phyloP scores from a whole-genome alignment of 1,140 invertebrate genomes.

The Parapsyche elsis region DNA sequence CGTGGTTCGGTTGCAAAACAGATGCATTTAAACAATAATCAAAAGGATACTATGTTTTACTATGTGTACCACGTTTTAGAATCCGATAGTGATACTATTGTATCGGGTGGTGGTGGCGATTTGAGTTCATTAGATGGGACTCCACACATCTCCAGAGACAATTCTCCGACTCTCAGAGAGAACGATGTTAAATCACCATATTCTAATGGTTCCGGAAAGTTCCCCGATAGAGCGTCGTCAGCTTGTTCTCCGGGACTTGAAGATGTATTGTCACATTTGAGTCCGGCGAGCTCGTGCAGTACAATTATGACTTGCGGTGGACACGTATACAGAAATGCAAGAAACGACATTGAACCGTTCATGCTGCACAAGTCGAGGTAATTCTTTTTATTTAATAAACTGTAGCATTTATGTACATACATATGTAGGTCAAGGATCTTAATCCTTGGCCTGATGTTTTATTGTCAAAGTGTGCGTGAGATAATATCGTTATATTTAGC shows the following conservation, averaged over 20 bases:
- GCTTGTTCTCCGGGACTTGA: constrained; percentile 53
- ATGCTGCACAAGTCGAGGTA: constrained; percentile 50
- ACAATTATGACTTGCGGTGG: constrained; percentile 65
- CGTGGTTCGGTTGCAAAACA: neutral
- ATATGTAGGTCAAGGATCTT: too few species aligned
- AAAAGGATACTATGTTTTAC: neutral
- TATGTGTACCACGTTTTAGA: constrained; percentile 40
- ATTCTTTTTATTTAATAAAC: constrained; percentile 12
- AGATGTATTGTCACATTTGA: constrained; percentile 59
- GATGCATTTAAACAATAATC: too few species aligned
- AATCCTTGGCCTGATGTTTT: too few species aligned
- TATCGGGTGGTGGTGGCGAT: constrained; percentile 64
- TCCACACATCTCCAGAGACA: constrained; percentile 48
- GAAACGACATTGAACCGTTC: constrained; percentile 49
- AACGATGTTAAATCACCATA: constrained; percentile 55
- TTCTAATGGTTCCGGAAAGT: constrained; percentile 58
- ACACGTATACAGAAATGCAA: constrained; percentile 58
- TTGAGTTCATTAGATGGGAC: constrained; percentile 53
- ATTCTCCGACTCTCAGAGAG: constrained; percentile 35
- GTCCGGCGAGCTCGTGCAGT: constrained; percentile 64
- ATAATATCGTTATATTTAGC: too few species aligned
- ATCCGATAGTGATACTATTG: constrained; percentile 63
- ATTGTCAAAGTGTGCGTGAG: too few species aligned
- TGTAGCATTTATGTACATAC: neutral
- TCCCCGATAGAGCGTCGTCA: constrained; percentile 50